Evolutionary conservation across 2,113 vertebrate genomes (phyloP).

Genomic region (Trochalopteron elliotii): DNA sequence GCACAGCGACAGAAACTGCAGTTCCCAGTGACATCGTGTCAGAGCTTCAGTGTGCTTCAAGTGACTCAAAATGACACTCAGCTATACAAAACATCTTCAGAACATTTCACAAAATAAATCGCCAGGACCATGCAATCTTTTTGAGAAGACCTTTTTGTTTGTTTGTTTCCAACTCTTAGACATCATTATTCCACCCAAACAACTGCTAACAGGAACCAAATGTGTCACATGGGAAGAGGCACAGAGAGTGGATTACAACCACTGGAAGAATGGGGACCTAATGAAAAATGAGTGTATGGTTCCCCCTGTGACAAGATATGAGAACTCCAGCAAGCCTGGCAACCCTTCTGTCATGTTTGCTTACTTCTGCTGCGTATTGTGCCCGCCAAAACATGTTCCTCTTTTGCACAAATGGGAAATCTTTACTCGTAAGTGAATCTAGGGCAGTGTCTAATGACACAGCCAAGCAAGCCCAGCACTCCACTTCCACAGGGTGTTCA

Average conservation of each 20-base stretch:
- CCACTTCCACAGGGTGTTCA: neutral
- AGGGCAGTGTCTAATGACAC: neutral
- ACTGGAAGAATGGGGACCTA: neutral
- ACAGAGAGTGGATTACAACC: neutral
- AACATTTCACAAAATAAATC: neutral
- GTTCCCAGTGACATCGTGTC: neutral
- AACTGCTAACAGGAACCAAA: neutral
- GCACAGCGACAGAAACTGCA: neutral
- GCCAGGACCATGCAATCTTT: neutral
- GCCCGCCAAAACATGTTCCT: neutral
- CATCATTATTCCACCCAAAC: neutral
- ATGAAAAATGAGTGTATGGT: slow-evolving; percentile 2
- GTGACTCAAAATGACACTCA: neutral
- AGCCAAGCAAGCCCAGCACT: neutral
- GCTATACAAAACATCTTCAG: neutral
- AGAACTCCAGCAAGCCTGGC: slow-evolving; percentile 15
- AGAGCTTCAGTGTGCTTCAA: neutral
- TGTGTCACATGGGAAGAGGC: neutral
- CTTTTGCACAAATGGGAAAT: neutral
- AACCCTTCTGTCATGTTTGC: neutral
- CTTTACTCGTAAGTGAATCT: neutral
- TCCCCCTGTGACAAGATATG: neutral
- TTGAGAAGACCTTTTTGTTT: neutral
- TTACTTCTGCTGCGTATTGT: neutral
- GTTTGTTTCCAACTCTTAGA: neutral